Evolutionary conservation across 2,888 invertebrate species (phyloP), one percentile per base, ranked within the genome.

Genomic region (Netelia melanura): DNA sequence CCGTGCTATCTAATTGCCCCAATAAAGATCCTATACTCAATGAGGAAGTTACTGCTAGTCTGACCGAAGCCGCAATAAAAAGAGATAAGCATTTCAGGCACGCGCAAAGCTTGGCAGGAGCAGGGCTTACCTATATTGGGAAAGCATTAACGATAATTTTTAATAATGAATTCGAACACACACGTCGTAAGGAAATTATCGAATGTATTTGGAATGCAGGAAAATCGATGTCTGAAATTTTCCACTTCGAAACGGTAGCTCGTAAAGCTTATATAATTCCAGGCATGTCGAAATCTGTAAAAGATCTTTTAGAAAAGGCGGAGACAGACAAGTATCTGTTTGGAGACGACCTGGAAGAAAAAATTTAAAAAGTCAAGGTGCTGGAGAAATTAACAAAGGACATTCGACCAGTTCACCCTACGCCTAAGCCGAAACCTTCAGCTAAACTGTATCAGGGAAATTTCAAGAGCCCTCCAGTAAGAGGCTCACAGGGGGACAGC

Each of bases 1-100:
- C 84, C 78, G 84, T 30, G 58, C 77, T 83, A 23, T 81, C 84
- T 1, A 88, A 85, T 65, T 54, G 81, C 48, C 56, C 52, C 14
- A 52, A 86, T 6, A 78, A 88, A 11, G 85, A 85, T 21, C 81
- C 79, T n/a, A 65, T 65, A 62, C 72, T 72, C 21, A 87, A 87
- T 30, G 70, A 56, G 21, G 87, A 87, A 71, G 81, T 87, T 10
- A 65, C 62, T 52, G 71, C 77, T 17, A 48, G 81, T 38, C n/a
- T 86, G 5, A 84, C 79, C 38, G 84, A 86, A 65, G 30, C 30
- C 3, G 62, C 81, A 6, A 61, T 67, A 5, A 87, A 86, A 54
- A 81, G 86, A 76, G 86, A 86, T 30, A 83, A 83, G 9, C 70
- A 77, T 17, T 86, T 87, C 21, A 23, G 62, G 5, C 17, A 56